Evolutionary conservation across 2,888 invertebrate genomes (phyloP), one percentile per base, ranked within the genome.

Genomic region (Diabrotica balteata): DNA sequence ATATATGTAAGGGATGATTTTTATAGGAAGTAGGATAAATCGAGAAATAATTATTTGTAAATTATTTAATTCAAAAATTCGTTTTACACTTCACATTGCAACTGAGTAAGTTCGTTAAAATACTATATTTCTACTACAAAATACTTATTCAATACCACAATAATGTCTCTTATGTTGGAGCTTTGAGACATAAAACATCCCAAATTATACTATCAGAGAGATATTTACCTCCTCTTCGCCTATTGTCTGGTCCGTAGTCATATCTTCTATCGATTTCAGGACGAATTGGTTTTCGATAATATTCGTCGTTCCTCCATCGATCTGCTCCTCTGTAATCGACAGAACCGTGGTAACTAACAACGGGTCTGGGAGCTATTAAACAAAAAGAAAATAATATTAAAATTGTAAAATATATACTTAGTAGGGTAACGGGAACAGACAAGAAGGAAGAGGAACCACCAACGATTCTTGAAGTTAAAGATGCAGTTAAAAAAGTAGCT

Each of bases 171-270:
- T 61, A 69, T 9, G 52, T 52, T 43, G 66, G 66, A 11, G 68
- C 50, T 49, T 60, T 72, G 49, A 80, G 71, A 71, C 81, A 81
- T 59, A 81, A 69, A 22, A 81, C 77, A 69, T 81, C 80, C 78
- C 79, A 80, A 67, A 80, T 76, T 68, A 78, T 72, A 61, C 65
- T 78, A 54, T 73, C 69, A 32, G 32, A 32, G 32, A 32, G 32
- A 80, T 80, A 80, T 80, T 80, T 81, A 81, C 81, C 80, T 81
- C 81, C 80, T 67, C 80, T 75, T 63, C 80, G 66, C 61, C 67
- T 62, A 52, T 73, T 73, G 58, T 67, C 73, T 22, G 68, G 55
- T 61, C 68, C 70, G 80, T 69, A 69, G 65, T 69, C 74, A 51
- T 70, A 66, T 61, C 69, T 67, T 43, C 67, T 55, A 10, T 72